Conservation (phyloP, 2,113 vertebrate genomes). For the Lota lota region DNA sequence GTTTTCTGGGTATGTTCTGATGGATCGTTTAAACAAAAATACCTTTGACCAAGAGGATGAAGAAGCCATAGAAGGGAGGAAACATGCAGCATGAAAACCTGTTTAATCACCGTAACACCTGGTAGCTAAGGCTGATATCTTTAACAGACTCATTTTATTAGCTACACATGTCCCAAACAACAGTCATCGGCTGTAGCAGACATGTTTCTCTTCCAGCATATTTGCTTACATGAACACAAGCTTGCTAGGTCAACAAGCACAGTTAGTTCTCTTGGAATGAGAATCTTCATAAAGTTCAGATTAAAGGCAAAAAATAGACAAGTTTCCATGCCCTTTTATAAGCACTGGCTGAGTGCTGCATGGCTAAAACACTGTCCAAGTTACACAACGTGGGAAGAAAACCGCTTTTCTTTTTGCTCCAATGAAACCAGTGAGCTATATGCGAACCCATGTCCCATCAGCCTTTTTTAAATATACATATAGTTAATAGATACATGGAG, state of each 20-base stretch:
- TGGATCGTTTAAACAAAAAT: slow-evolving; percentile 39
- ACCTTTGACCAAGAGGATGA: slow-evolving; percentile 55
- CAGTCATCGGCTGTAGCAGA: slow-evolving; percentile 1
- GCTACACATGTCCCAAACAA: slow-evolving; percentile 8
- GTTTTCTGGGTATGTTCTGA: slow-evolving; percentile 10
- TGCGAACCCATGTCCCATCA: no score
- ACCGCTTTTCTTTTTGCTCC: no score
- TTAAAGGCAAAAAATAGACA: neutral
- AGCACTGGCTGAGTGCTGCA: no score
- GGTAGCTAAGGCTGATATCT: slow-evolving; percentile 30
- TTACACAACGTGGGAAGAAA: no score
- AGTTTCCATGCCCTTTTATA: neutral
- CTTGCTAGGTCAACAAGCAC: neutral
- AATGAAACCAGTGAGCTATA: no score
- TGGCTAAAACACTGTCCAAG: no score
- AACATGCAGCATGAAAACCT: slow-evolving; percentile 28
- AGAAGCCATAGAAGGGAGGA: slow-evolving; percentile 19
- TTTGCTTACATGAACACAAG: slow-evolving; percentile 6
- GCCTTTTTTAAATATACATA: no score
- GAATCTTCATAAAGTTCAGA: neutral
- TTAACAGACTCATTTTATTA: slow-evolving; percentile 35
- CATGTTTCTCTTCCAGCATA: slow-evolving; percentile 4
- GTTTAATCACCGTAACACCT: slow-evolving; percentile 34
- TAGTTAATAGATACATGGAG: no score
- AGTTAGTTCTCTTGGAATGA: neutral